Evolutionary conservation across 2,113 vertebrate genomes (phyloP).

Genomic region (Gymnogyps californianus): DNA sequence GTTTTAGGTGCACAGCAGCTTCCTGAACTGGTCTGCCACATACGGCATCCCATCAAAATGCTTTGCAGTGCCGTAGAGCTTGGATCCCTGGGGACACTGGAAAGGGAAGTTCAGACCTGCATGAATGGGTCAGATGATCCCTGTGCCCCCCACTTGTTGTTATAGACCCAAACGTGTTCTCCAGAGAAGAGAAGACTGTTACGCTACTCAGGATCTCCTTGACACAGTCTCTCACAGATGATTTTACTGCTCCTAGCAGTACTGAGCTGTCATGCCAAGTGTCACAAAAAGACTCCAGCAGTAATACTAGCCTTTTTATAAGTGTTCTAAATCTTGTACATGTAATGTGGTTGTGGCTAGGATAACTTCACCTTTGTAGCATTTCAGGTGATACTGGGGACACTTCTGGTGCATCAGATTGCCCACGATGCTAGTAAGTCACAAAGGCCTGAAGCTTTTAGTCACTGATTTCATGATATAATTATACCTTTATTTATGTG

Average conservation of each 20-base stretch:
- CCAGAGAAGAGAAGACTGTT: neutral
- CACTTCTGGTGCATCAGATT: neutral
- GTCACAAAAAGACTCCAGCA: too few relatives aligned
- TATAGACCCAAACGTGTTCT: neutral
- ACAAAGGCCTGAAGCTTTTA: neutral
- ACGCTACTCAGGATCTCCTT: neutral
- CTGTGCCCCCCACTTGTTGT: rapidly evolving
- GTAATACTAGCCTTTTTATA: neutral
- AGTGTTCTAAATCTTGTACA: neutral
- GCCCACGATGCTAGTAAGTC: neutral
- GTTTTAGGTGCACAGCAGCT: neutral
- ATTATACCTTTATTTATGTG: neutral
- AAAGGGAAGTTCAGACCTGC: neutral
- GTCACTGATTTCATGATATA: neutral
- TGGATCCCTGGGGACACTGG: neutral
- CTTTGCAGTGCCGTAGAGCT: neutral
- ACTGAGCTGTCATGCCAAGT: neutral
- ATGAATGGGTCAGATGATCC: neutral
- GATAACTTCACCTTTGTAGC: neutral
- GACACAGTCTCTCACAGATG: neutral
- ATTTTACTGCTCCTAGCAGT: neutral
- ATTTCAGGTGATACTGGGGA: neutral
- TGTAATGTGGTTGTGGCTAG: neutral
- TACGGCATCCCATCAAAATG: neutral
- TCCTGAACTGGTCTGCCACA: neutral